A percentile compares a stretch with the other conserved stretches of the same genome.
Conservation (phyloP, 1,140 invertebrate species). For the Mya arenaria region DNA sequence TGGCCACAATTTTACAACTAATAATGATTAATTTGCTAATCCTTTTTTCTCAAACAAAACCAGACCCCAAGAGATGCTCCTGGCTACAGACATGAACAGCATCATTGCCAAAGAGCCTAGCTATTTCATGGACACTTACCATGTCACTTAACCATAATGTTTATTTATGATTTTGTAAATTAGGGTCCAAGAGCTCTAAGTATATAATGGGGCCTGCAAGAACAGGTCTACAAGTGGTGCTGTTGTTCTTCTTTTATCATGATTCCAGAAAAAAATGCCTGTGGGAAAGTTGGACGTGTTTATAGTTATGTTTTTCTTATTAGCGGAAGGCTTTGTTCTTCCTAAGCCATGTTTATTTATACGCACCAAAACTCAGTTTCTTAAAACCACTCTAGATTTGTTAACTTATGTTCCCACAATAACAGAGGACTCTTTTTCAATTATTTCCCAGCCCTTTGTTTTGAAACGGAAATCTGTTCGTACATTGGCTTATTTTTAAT, state of each 20-base stretch:
- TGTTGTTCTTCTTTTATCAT: conserved; percentile 4
- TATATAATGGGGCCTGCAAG: background rate
- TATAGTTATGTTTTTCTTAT: conserved; percentile 45
- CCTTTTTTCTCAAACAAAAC: too few relatives aligned
- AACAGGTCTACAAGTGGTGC: conserved; percentile 15
- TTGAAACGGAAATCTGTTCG: conserved; percentile 31
- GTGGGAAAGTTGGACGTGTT: conserved; percentile 38
- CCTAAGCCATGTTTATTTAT: conserved; percentile 46
- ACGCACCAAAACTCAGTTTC: conserved; percentile 12
- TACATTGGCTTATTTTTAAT: conserved; percentile 22
- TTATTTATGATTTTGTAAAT: conserved; percentile 1
- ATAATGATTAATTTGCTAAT: too few relatives aligned
- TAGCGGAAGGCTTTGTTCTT: conserved; percentile 38
- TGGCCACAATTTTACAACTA: too few relatives aligned
- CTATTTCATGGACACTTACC: conserved; percentile 1
- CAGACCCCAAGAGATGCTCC: too few relatives aligned
- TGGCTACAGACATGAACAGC: too few relatives aligned
- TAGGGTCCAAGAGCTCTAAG: background rate
- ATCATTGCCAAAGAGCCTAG: conserved; percentile 4
- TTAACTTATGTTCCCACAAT: conserved; percentile 27
- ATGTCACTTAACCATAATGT: background rate
- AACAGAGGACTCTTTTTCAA: conserved; percentile 10
- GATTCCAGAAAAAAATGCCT: background rate
- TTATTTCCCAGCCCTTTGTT: conserved; percentile 42
- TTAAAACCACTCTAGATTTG: conserved; percentile 2